These are phyloP conservation scores for Scortum barcoo DNA, from an alignment of 2,113 vertebrate genomes.

Conservation along the genomic window DNA sequence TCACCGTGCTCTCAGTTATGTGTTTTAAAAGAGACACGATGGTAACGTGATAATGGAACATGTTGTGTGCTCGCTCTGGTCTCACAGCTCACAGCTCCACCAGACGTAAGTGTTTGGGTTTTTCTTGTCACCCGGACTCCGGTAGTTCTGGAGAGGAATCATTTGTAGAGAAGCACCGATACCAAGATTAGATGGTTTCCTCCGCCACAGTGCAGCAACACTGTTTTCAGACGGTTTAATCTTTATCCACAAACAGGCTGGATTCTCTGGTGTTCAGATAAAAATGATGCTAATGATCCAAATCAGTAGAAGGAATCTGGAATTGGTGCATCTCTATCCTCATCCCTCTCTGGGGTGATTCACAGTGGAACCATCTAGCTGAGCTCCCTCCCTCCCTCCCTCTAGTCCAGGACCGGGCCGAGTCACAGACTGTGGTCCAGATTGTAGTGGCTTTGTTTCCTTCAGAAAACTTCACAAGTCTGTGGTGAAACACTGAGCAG, in stretches of 20 bases:
- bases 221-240: neutral
- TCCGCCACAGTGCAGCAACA: neutral
- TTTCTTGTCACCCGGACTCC: slow-evolving; percentile 1
- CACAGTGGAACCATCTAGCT: neutral
- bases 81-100: slow-evolving; percentile 64
- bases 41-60: neutral
- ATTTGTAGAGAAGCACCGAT: slow-evolving; percentile 47
- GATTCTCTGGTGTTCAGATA: neutral
- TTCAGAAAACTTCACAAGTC: neutral
- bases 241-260: neutral
- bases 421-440: neutral
- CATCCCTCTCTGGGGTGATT: slow-evolving; percentile 31
- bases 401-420: slow-evolving; percentile 14
- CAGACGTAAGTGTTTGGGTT: slow-evolving; percentile 73
- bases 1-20: neutral
- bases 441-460: slow-evolving; percentile 8
- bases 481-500: slow-evolving; percentile 1
- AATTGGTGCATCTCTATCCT: slow-evolving; percentile 47
- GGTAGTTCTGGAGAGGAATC: slow-evolving; percentile 32
- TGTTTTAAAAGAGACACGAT: too few relatives aligned
- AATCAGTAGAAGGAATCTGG: neutral
- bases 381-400: neutral
- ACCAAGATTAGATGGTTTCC: neutral
- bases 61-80: slow-evolving; percentile 47
- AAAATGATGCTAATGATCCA: neutral